Conservation (phyloP, 2,113 vertebrate species). For the Chelonoidis abingdonii region DNA sequence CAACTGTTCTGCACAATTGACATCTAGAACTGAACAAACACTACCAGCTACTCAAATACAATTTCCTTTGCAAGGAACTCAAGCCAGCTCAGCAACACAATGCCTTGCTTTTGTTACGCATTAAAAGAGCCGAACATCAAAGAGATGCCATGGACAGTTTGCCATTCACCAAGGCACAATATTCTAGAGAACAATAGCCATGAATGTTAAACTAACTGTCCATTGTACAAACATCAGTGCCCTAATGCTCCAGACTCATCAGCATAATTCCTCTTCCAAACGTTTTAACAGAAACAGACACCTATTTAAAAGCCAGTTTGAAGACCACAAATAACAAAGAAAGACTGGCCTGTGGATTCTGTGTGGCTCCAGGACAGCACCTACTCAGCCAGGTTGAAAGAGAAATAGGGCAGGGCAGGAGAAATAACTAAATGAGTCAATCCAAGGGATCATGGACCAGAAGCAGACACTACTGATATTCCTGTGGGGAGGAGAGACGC, state of each 20-base stretch:
- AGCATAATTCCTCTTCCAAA: background rate
- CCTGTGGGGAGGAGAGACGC: background rate
- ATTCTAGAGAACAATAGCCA: background rate
- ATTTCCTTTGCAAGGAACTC: background rate
- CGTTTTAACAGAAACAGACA: background rate
- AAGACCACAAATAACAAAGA: background rate
- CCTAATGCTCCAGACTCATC: accelerated
- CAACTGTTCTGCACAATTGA: background rate
- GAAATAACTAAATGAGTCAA: background rate
- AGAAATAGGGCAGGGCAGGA: background rate
- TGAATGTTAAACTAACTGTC: background rate
- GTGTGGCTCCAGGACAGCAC: background rate
- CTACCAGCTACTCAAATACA: background rate
- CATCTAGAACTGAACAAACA: background rate
- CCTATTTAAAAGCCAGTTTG: background rate
- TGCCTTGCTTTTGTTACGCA: background rate
- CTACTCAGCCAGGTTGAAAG: background rate
- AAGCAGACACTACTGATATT: background rate
- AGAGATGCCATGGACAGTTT: background rate
- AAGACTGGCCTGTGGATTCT: background rate
- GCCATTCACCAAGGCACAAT: background rate
- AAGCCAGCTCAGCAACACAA: background rate
- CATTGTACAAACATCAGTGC: accelerated
- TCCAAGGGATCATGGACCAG: background rate
- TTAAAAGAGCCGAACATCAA: background rate